Evolutionary conservation across 2,797 vertebrate genomes (phyloP), one percentile per base, ranked within the genome.

Genomic region (Parauchenoglanis punctatus): DNA sequence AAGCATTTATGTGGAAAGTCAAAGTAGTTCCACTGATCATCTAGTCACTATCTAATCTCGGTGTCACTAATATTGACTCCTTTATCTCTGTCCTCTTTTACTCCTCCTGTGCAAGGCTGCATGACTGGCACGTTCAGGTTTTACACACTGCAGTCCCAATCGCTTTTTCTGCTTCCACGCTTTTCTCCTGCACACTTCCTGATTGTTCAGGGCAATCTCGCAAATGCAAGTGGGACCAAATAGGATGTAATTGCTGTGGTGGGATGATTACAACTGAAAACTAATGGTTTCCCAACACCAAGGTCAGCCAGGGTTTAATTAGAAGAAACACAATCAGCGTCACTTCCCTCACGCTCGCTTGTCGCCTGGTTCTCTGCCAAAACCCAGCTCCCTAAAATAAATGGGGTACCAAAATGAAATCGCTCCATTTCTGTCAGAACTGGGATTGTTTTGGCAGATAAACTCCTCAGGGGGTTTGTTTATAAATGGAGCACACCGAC

Each of bases 271-370:
- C 87, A 90, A 95, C 95, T 94, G 95, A 95, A 96, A 96, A 88
- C 95, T 96, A 97, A 96, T 96, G 95, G 96, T 96, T 96, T 96
- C 94, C 94, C 96, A 95, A 95, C 95, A 95, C 94, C 95, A 94
- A 96, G 96, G 96, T 96, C 96, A 97, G 96, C 94, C 94, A 93
- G 93, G 95, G 95, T 96, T 97, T 97, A 97, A 97, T 97, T 96
- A 96, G 96, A 92, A 96, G 94, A 95, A 95, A 96, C 95, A 95
- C 95, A 96, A 96, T 96, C 95, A 96, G 94, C 95, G 94, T 94
- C 95, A 88, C 89, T 87, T 86, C 61, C 81, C 85, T 89, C 86
- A 87, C 75, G 44, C 78, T 89, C 94, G 94, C 92, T 95, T 94
- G 93, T 92, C 93, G 91, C 92, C 94, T 96, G 96, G 95, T 95